Evolutionary conservation across 2,797 vertebrate species (phyloP), one percentile per base, ranked within the genome.

Genomic region (Anisognathus igniventris): DNA sequence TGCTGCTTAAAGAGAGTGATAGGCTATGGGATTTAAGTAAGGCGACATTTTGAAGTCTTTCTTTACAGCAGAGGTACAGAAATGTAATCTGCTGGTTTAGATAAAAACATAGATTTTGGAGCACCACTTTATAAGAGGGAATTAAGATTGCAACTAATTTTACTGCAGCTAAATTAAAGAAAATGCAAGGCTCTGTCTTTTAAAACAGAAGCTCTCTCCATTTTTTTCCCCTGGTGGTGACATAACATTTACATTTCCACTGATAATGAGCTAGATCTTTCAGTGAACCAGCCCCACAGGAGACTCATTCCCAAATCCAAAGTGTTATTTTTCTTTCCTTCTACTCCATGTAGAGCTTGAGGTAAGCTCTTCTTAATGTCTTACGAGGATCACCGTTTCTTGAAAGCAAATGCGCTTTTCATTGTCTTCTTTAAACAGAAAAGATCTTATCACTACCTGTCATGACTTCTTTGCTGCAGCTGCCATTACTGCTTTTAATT

Each of bases 211-310:
- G 25, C 21, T 42, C 3, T 18, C 22, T 88, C 21, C 1, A 12
- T 35, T 95, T 89, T 92, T 68, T 14, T 6, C 3, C 28, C 18
- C 61, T 53, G 39, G 57, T 42, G 56, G 37, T 86, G 83, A 70
- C 62, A 66, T 76, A 92, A 73, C 73, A 50, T 92, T 92, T 94
- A 61, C 60, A 82, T 95, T 95, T 95, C 53, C 66, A 53, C 39
- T 61, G 62, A 73, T 85, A 87, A 94, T 87, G 74, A 95, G 39
- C 60, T 61, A 85, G 94, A 85, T 76, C 44, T 92, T 90, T 51
- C 56, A 86, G 24, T 4, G 20, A 45, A 76, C 18, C 40, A 81
- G 12, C 24, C 64, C 56, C 67, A 62, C 56, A 54, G 40, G 35
- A 6, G 24, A 81, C 56, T 76, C 12, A 0, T 93, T 95, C 76